These are phyloP conservation scores for Epizoanthus rinbou DNA, from an alignment of 92 coral and sea anemone genomes.

Conservation along the genomic window DNA sequence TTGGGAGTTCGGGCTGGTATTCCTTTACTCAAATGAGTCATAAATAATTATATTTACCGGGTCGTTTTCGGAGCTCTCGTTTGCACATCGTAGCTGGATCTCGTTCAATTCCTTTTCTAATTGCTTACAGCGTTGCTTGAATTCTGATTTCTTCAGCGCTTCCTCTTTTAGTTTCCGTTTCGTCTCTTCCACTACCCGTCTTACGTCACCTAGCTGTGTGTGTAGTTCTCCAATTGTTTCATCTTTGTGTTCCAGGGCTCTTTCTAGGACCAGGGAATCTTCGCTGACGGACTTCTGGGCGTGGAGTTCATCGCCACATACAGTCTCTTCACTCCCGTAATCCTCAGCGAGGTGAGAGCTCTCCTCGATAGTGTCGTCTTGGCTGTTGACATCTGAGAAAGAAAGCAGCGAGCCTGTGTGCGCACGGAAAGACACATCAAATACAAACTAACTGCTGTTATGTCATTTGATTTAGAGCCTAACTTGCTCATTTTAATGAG, in stretches of 20 bases:
- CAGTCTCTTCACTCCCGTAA: not conserved
- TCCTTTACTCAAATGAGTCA: too few species aligned
- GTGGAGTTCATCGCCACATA: not conserved
- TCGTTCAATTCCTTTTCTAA: conserved; percentile 23
- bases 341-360: not conserved
- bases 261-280: not conserved
- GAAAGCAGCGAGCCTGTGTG: not conserved
- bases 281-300: not conserved
- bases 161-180: conserved; percentile 26
- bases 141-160: conserved; percentile 21
- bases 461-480: not conserved
- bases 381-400: not conserved
- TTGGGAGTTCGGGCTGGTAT: too few species aligned
- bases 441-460: not conserved
- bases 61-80: not conserved
- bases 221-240: conserved; percentile 17
- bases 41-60: not conserved
- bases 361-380: not conserved
- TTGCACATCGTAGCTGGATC: not conserved
- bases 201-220: conserved; percentile 1
- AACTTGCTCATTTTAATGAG: too few species aligned
- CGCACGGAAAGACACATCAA: not conserved
- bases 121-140: conserved; percentile 33
- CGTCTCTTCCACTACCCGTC: conserved; percentile 18
- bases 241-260: conserved; percentile 6